Evolutionary conservation across 2,113 vertebrate genomes (phyloP), one percentile per base, ranked within the genome.

Genomic region (Odontesthes bonariensis): DNA sequence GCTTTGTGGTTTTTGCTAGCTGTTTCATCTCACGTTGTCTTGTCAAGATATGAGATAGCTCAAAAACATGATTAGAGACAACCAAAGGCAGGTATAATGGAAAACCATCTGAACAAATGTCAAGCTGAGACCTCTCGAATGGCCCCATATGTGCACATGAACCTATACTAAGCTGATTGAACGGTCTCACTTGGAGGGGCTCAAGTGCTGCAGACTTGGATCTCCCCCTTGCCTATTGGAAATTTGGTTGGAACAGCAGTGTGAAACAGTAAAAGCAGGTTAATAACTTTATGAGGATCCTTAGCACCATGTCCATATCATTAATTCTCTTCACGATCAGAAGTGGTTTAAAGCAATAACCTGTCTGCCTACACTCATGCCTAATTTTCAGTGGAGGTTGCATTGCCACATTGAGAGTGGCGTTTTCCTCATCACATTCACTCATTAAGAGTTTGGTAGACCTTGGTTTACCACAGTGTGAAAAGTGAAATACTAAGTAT

Each of bases 121-220:
- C 40, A 77, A 47, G 23, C 32, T 32, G 54, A 95, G 92, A 93
- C 70, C 74, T 82, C 86, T 86, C 65, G 54, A 86, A 55, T 75
- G 23, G 1, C 55, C 71, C 23, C 92, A 94, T 93, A 93, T 89
- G 86, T 93, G 93, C 87, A 93, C 92, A 95, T 92, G 91, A 73
- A 94, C 94, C 94, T 94, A 94, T 95, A 95, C 94, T 94, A 95
- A 95, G 92, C 90, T 94, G 94, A 90, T 88, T 79, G 83, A 95
- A 94, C 92, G 89, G 75, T 84, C 89, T 89, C 92, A 93, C 86
- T 91, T 93, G 90, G 90, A 81, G 90, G 88, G 88, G 91, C 92
- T 93, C 80, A 93, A 87, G 90, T 44, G 42, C 89, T 93, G 92
- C 93, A 80, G 73, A 69, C 14, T 31, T 65, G 62, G 46, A 67